Evolutionary conservation across 2,888 invertebrate species (phyloP).

Genomic region (Lepidochitona cinerea): DNA sequence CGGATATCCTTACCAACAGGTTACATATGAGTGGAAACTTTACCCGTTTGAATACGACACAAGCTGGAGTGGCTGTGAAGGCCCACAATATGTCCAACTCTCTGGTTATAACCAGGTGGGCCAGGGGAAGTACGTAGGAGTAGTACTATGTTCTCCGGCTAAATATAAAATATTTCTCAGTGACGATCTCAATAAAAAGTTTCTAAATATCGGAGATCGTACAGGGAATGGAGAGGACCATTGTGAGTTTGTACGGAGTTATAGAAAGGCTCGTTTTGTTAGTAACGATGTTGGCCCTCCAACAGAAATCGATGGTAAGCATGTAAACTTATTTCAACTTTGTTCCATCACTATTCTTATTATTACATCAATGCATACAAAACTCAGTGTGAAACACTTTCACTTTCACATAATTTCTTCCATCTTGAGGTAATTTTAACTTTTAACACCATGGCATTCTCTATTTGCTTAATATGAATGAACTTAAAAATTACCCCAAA

Average conservation of each 20-base stretch:
- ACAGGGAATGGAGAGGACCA: slow-evolving; percentile 56
- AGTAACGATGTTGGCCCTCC: background rate
- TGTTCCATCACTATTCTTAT: too few relatives aligned
- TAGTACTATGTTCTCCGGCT: slow-evolving; percentile 46
- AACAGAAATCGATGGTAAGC: slow-evolving; percentile 6
- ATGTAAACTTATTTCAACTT: too few relatives aligned
- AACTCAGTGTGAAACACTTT: too few relatives aligned
- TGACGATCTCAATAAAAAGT: slow-evolving; percentile 41
- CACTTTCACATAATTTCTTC: too few relatives aligned
- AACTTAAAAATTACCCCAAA: too few relatives aligned
- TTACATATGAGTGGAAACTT: slow-evolving; percentile 8
- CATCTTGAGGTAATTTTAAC: too few relatives aligned
- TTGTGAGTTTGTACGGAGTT: slow-evolving; percentile 57
- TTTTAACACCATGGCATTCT: too few relatives aligned
- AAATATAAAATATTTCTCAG: slow-evolving; percentile 58
- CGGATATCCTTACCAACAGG: background rate
- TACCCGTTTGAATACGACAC: slow-evolving; percentile 8
- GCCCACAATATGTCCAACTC: background rate
- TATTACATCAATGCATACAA: background rate
- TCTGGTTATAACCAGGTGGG: background rate
- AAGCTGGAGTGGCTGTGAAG: slow-evolving; percentile 3
- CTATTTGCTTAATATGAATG: too few relatives aligned
- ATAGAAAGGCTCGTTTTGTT: background rate
- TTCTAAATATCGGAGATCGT: slow-evolving; percentile 56
- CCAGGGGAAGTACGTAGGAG: slow-evolving; percentile 50